Conservation (phyloP, 2,888 invertebrate genomes). For the Apoderus coryli region DNA sequence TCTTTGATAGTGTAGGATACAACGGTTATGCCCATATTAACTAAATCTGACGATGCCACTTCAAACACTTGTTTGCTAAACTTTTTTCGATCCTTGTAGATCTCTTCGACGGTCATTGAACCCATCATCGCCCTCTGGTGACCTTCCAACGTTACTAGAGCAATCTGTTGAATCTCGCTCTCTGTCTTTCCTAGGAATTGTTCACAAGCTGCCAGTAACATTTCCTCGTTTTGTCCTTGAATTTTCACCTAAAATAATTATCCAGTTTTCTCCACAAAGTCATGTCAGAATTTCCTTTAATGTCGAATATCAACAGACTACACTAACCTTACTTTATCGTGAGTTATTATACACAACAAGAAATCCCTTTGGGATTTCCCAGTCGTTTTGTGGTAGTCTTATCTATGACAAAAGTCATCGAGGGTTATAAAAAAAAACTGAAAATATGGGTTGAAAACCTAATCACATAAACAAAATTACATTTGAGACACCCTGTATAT, state of each 20-base stretch:
- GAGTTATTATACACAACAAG: too few species aligned
- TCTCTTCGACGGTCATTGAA: conserved; percentile 93
- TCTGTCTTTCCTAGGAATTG: conserved; percentile 85
- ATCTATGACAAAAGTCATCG: too few species aligned
- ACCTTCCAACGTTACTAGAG: conserved; percentile 76
- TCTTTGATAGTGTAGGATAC: conserved; percentile 91
- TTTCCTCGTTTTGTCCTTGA: conserved; percentile 79
- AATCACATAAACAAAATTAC: too few species aligned
- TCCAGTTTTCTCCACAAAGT: not conserved
- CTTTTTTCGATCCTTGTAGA: conserved; percentile 90
- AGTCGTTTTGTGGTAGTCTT: too few species aligned
- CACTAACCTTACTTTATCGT: too few species aligned
- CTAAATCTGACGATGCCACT: conserved; percentile 86
- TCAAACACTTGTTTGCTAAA: conserved; percentile 91
- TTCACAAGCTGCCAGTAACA: conserved; percentile 83
- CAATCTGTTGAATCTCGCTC: conserved; percentile 79
- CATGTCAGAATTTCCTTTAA: not conserved
- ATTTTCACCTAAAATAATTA: conserved; percentile 53
- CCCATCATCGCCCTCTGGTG: conserved; percentile 95
- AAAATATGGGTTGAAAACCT: too few species aligned
- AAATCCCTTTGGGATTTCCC: too few species aligned
- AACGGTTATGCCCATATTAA: conserved; percentile 93
- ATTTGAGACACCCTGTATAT: too few species aligned
- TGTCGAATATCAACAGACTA: not conserved
- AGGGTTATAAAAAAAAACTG: too few species aligned